A percentile compares a stretch with the other conserved stretches of the same genome.
phyloP scores from a whole-genome alignment of 2,113 vertebrate genomes.

The Chaenogobius annularis region DNA sequence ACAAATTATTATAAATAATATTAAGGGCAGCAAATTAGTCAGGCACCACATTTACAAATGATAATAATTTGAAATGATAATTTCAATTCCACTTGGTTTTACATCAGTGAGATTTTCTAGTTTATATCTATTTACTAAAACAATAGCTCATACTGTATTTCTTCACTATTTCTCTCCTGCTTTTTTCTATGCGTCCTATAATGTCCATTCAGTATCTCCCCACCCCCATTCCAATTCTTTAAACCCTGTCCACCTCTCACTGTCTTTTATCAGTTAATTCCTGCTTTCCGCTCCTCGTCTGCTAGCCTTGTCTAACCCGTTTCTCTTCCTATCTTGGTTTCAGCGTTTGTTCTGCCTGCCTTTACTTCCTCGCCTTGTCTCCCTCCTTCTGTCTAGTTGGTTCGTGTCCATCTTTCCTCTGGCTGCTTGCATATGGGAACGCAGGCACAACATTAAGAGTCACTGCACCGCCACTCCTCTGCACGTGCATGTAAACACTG shows the following conservation, averaged over 20 bases:
- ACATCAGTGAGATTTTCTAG: too few relatives aligned
- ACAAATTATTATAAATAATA: too few relatives aligned
- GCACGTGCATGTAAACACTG: slow-evolving; percentile 1
- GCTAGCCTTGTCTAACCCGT: slow-evolving; percentile 63
- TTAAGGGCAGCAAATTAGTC: background rate
- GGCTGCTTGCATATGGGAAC: slow-evolving; percentile 29
- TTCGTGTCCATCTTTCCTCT: slow-evolving; percentile 20
- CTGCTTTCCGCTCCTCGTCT: slow-evolving; percentile 58
- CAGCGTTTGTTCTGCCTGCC: slow-evolving; percentile 37
- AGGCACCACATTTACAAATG: background rate
- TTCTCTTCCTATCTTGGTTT: slow-evolving; percentile 62
- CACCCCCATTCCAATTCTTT: slow-evolving; percentile 6
- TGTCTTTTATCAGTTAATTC: slow-evolving; percentile 72
- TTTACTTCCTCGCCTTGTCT: slow-evolving; percentile 40
- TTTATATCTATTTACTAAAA: too few relatives aligned
- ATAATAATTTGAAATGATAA: too few relatives aligned
- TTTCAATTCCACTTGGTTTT: too few relatives aligned
- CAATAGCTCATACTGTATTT: background rate
- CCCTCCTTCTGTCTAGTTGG: slow-evolving; percentile 23
- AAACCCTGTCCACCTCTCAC: slow-evolving; percentile 42
- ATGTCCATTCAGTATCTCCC: slow-evolving; percentile 12
- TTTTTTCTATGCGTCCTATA: slow-evolving; percentile 26
- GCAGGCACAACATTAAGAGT: background rate
- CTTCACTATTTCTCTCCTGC: slow-evolving; percentile 21
- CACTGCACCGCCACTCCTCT: background rate